Percentiles rank a stretch among this genome's conserved stretches.
Conservation (phyloP, 2,797 vertebrate species). For the Tapirus indicus region DNA sequence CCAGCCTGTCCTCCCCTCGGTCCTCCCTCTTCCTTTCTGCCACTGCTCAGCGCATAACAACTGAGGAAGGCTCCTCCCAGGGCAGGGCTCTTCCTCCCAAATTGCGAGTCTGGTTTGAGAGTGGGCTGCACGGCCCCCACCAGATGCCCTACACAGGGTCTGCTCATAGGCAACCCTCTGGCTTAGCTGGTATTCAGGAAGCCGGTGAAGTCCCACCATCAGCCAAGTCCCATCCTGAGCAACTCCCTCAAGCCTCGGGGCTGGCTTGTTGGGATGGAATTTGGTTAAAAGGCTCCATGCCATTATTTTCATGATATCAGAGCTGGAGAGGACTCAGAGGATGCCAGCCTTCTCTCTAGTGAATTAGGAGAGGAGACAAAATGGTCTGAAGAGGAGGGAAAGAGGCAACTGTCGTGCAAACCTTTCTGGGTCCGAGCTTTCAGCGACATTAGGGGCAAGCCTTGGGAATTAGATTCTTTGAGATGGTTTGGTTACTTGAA, state of each 20-base stretch:
- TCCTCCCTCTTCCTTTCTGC: constrained; percentile 38
- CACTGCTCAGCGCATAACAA: neutral
- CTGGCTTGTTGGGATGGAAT: neutral
- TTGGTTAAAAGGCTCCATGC: neutral
- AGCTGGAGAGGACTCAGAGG: neutral
- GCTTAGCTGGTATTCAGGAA: neutral
- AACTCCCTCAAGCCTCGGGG: neutral
- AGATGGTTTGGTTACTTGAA: neutral
- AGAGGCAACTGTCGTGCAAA: rapidly evolving
- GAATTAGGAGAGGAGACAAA: neutral
- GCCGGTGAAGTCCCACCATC: neutral
- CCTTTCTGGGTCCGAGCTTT: neutral
- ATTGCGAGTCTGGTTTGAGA: neutral
- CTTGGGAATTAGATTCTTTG: neutral
- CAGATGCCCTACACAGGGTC: rapidly evolving
- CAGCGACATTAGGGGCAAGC: neutral
- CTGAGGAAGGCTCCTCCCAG: neutral
- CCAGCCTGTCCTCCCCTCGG: constrained; percentile 29
- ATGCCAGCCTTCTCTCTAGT: neutral
- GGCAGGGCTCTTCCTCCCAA: neutral
- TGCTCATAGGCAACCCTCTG: rapidly evolving
- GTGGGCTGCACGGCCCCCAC: rapidly evolving
- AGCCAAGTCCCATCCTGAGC: too few relatives aligned
- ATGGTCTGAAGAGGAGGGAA: neutral
- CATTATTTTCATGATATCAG: neutral